Evolutionary conservation across 2,888 invertebrate genomes (phyloP), one percentile per base, ranked within the genome.

Genomic region (Norana najaformis): DNA sequence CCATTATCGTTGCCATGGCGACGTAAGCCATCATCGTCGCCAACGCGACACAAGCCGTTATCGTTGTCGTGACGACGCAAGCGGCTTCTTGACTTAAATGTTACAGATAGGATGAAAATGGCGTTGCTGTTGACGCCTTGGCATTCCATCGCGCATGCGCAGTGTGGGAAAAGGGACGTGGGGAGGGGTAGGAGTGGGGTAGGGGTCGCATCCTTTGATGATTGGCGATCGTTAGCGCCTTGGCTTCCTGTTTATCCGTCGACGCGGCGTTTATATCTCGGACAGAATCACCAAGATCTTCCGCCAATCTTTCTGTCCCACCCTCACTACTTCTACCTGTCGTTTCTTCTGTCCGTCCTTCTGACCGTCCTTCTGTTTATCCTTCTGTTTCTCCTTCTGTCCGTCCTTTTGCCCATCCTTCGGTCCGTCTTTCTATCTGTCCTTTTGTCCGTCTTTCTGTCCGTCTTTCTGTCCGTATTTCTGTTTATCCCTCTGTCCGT

Each of bases 51-150:
- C 69, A 30, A 16, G n/a, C 8, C 69, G n/a, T n/a, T 69, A 69
- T 11, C 30, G 69, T 69, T 16, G 69, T 69, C 69, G n/a, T 53
- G 53, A 30, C 53, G 53, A 53, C 53, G 53, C 14, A 41, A 16
- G 11, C 41, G 53, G 53, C 53, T 23, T 53, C 30, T 30, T n/a
- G 16, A 69, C 69, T 8, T 30, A 69, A 69, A 13, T 69, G 69
- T 69, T 69, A n/a, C n/a, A 30, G 69, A 69, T n/a, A 8, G 69
- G 69, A 69, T 8, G 69, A 69, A n/a, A 69, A n/a, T 69, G 69
- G 69, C 69, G 69, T 69, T 69, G 69, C n/a, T 69, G n/a, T 69
- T 69, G 69, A 69, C 69, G 30, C 69, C n/a, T 69, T n/a, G 69
- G 69, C 11, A 69, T 69, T 69, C 69, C 30, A 69, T 30, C 11